phyloP scores from a whole-genome alignment of 2,888 invertebrate genomes.

The Coenonympha arcania region DNA sequence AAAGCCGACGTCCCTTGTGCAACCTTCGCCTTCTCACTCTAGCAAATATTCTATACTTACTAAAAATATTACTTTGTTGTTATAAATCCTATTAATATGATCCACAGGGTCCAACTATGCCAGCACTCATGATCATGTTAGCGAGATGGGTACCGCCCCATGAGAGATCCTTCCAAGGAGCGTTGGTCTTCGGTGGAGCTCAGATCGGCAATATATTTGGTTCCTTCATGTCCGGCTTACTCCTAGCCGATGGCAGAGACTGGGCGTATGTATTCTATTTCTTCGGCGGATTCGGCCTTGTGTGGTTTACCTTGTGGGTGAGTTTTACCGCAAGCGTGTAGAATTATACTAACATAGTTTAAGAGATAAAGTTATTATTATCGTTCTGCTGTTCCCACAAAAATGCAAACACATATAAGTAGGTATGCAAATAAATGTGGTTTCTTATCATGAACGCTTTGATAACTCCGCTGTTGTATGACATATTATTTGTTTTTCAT shows the following conservation, averaged over 20 bases:
- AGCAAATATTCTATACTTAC: no score
- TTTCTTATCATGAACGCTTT: no score
- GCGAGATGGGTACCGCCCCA: slow-evolving; percentile 76
- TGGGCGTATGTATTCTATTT: slow-evolving; percentile 76
- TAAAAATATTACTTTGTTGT: no score
- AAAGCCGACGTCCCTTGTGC: no score
- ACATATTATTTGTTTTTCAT: no score
- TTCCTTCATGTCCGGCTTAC: slow-evolving; percentile 68
- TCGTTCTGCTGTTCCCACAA: background rate
- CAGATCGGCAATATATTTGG: slow-evolving; percentile 74
- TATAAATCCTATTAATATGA: background rate
- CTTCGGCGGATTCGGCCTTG: slow-evolving; percentile 71
- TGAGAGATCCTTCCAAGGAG: slow-evolving; percentile 74
- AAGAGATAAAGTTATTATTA: background rate
- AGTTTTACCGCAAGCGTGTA: slow-evolving; percentile 27
- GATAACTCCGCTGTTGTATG: no score
- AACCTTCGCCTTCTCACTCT: no score
- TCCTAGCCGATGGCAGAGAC: slow-evolving; percentile 62
- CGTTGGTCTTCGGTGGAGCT: slow-evolving; percentile 75
- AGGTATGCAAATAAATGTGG: no score
- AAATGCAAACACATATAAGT: no score
- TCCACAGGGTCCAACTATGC: slow-evolving; percentile 81
- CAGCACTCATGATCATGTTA: slow-evolving; percentile 77
- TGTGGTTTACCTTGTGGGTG: slow-evolving; percentile 73
- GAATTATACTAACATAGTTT: background rate